Conservation (phyloP, 2,113 vertebrate species). For the Mormyrus iriodes region DNA sequence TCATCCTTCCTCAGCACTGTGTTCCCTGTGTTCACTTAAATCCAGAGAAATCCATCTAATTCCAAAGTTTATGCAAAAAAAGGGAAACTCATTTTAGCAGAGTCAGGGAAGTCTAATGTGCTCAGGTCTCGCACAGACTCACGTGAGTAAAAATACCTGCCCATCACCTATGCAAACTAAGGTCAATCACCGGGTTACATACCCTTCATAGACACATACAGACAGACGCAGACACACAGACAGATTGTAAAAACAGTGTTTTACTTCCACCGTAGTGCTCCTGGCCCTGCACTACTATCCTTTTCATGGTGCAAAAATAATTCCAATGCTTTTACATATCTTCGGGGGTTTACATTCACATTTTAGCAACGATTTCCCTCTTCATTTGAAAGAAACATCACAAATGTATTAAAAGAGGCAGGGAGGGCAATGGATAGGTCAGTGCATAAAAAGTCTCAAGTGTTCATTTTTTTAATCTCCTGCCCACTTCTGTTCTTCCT, state of each 20-base stretch:
- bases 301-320: neutral
- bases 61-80: neutral
- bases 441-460: neutral
- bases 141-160: neutral
- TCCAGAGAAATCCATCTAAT: neutral
- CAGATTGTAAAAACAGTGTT: neutral
- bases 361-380: slow-evolving; percentile 5
- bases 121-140: neutral
- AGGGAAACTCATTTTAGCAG: neutral
- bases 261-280: neutral
- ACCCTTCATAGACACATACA: too few relatives aligned
- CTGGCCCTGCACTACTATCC: neutral
- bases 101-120: neutral
- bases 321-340: neutral
- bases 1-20: neutral
- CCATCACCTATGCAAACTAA: neutral
- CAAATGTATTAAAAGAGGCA: slow-evolving; percentile 6
- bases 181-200: neutral
- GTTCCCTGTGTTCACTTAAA: neutral
- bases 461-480: slow-evolving; percentile 11
- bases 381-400: slow-evolving; percentile 17
- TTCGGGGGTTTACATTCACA: slow-evolving; percentile 11
- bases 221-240: too few relatives aligned
- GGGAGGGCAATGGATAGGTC: neutral
- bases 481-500: neutral